These are phyloP conservation scores for Oreohelix idahoensis DNA, from an alignment of 1,140 invertebrate species.

Conservation along the genomic window DNA sequence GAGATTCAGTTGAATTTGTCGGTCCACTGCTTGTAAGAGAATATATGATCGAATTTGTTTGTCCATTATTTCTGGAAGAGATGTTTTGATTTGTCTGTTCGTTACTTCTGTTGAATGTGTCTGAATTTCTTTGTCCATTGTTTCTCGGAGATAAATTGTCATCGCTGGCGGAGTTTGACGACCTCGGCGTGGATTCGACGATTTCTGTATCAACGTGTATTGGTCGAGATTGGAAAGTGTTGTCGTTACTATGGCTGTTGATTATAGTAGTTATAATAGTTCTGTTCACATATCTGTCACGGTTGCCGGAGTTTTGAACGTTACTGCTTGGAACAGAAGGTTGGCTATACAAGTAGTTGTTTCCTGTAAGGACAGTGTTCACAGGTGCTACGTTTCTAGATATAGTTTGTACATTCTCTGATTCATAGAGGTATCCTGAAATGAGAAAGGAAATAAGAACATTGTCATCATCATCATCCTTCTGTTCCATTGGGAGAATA, in stretches of 20 bases:
- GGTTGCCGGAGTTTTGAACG: neutral
- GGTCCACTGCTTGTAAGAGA: no score
- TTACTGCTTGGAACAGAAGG: neutral
- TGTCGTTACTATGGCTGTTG: neutral
- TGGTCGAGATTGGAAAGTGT: neutral
- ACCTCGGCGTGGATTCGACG: neutral
- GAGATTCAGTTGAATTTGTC: neutral
- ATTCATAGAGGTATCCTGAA: no score
- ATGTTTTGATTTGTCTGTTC: no score
- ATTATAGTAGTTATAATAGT: neutral
- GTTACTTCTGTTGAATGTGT: no score
- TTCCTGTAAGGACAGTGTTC: neutral
- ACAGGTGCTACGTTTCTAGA: neutral
- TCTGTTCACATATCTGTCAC: neutral
- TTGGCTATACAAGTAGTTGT: neutral
- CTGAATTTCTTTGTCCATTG: neutral
- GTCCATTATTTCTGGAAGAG: neutral
- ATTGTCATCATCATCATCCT: no score
- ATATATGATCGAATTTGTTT: neutral
- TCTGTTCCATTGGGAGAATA: no score
- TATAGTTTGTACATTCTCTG: neutral
- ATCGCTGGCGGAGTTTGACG: neutral
- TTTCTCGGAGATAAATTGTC: neutral
- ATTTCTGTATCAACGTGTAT: neutral
- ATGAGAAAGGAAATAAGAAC: neutral